Evolutionary conservation across 2,797 vertebrate genomes (phyloP), one percentile per base, ranked within the genome.

Genomic region (Xenopus petersii): DNA sequence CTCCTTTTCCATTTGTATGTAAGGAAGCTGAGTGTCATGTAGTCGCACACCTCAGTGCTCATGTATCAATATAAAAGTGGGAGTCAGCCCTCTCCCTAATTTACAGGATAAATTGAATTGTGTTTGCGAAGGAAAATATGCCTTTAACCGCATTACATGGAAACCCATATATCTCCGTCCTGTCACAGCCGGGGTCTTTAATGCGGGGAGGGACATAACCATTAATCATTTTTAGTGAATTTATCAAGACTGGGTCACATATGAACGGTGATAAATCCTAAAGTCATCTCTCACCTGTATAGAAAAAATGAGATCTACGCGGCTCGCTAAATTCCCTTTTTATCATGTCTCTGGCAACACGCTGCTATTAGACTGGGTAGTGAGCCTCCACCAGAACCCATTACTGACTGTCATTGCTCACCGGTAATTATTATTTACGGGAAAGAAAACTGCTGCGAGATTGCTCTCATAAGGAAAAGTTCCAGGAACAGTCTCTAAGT

Each of bases 351-450:
- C 58, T 42, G 67, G 60, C 47, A 62, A 59, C 42, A 49, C 54
- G 15, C 64, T 63, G 70, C 63, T 60, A 77, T 67, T 65, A 67
- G 64, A 71, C 68, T 61, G 66, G 75, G 67, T 77, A 64, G 64
- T 9, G 55, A 21, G 48, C 56, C 47, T n/a, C 8, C 9, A 47
- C 46, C 70, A 67, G 71, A 72, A 60, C 47, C 48, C 33, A 67
- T 72, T 72, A 72, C 63, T 55, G 54, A 61, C 69, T 71, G 69
- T 70, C 59, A 60, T 21, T 55, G 51, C 47, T 77, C 67, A 67
- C 68, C 56, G 64, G 72, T 64, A 56, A 64, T 72, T 71, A 68
- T 72, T 77, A 77, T 77, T 62, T 67, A 42, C 26, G 10, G 58
- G 58, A 61, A 67, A 67, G 70, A 77, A 67, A 72, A 77, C 67